These are phyloP conservation scores for Drosophila ogumai DNA, from an alignment of 1,140 invertebrate species.

Conservation along the genomic window DNA sequence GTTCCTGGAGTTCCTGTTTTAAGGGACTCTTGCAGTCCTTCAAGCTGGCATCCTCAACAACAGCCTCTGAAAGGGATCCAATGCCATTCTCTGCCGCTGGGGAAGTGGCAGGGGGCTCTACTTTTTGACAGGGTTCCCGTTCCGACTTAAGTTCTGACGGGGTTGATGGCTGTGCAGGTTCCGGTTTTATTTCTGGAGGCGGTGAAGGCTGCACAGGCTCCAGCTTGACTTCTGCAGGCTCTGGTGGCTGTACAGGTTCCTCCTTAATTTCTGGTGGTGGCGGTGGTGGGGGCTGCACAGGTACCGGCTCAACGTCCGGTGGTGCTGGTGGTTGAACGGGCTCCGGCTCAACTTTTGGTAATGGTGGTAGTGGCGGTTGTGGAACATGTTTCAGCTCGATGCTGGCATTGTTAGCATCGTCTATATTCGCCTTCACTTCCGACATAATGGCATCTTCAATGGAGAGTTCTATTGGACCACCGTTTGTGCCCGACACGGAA, in stretches of 20 bases:
- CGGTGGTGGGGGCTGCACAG: conserved; percentile 8
- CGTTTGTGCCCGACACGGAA: conserved; percentile 42
- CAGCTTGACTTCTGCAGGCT: conserved; percentile 20
- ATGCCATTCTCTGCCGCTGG: conserved; percentile 5
- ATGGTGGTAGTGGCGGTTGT: conserved; percentile 4
- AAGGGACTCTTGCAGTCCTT: background rate
- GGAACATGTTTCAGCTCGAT: conserved; percentile 12
- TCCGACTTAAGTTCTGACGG: background rate
- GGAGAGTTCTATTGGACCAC: conserved; percentile 20
- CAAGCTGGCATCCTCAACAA: background rate
- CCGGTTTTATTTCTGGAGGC: conserved; percentile 1
- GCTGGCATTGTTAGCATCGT: conserved; percentile 38
- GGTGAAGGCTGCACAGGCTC: background rate
- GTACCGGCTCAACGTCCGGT: background rate
- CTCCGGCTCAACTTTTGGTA: background rate
- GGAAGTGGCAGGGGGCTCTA: background rate
- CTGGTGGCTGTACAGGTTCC: conserved; percentile 20
- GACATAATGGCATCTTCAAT: conserved; percentile 76
- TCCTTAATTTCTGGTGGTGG: background rate
- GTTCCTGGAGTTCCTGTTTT: background rate
- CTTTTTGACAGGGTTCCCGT: background rate
- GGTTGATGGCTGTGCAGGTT: background rate
- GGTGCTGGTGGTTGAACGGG: conserved; percentile 11
- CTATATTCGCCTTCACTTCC: conserved; percentile 66
- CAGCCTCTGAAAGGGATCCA: background rate